Evolutionary conservation across 2,888 invertebrate genomes (phyloP), one percentile per base, ranked within the genome.

Genomic region (Caenorhabditis afra): DNA sequence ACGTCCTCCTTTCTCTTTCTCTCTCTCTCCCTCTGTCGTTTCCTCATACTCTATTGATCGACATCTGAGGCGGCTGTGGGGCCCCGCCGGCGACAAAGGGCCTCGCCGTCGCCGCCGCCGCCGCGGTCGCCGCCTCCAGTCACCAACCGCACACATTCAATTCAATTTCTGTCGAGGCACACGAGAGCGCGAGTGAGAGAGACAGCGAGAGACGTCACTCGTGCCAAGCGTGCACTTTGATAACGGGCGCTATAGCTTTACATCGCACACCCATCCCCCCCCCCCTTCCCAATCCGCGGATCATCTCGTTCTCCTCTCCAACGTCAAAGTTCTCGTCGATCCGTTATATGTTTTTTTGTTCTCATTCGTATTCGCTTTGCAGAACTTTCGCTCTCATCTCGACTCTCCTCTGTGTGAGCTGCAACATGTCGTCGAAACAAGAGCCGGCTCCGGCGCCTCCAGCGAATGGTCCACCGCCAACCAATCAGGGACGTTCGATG

Each of bases 381-480:
- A 47, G 11, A 22, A 47, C 47, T 47, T 47, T 18, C 3, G 7
- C 29, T 5, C 29, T 29, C 7, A 29, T 29, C 7, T 3, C 7
- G 29, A 5, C 29, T 29, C 29, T 5, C 7, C 29, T 7, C 29
- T 29, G 29, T 29, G 3, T 29, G 29, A 7, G 29, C 3, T 29
- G 7, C 3, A 3, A 29, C 3, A 73, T 73, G 73, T 57, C 73
- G 37, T 53, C 62, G 50, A 73, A 65, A 37, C 64, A 53, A 57
- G 73, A 73, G 57, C 57, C 55, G 73, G 73, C 73, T 50, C 73
- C 41, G 57, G 57, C 57, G 71, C 64, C 71, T n/a, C n/a, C n/a
- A 16, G 49, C 64, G 29, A 58, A 47, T 20, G 70, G 45, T 47
- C 20, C 61, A 47, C 45, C 52, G 29, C 57, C 3, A 29, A 3